A percentile compares a stretch with the other conserved stretches of the same genome.
Conservation (phyloP, 2,113 vertebrate species). For the Tychaedon coryphoeus region DNA sequence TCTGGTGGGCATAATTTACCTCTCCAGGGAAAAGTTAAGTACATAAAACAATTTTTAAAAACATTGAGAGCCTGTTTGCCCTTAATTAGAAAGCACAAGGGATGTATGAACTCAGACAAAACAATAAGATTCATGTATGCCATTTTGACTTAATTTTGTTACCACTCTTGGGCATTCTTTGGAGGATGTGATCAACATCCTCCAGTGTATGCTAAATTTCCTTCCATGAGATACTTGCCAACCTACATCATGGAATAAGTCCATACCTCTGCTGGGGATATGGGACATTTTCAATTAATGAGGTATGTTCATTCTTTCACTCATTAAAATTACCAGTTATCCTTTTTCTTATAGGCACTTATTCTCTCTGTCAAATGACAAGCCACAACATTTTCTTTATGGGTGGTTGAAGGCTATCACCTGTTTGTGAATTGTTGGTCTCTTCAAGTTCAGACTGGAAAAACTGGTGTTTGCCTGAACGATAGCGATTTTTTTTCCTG, state of each 20-base stretch:
- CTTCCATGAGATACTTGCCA: background rate
- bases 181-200: background rate
- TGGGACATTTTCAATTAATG: background rate
- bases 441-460: background rate
- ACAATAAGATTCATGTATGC: background rate
- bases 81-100: conserved; percentile 32
- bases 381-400: background rate
- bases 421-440: background rate
- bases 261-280: background rate
- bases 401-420: background rate
- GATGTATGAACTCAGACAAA: background rate
- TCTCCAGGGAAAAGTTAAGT: conserved; percentile 33
- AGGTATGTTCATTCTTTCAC: background rate
- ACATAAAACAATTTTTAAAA: conserved; percentile 36
- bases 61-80: background rate
- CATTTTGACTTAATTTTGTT: conserved; percentile 21
- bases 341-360: background rate
- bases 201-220: background rate
- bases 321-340: background rate
- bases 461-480: background rate
- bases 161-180: background rate
- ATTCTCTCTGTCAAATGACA: background rate
- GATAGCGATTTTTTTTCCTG: background rate
- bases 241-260: background rate
- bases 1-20: conserved; percentile 32